Evolutionary conservation across 2,888 invertebrate species (phyloP).

Genomic region (Trachelus tabidus): DNA sequence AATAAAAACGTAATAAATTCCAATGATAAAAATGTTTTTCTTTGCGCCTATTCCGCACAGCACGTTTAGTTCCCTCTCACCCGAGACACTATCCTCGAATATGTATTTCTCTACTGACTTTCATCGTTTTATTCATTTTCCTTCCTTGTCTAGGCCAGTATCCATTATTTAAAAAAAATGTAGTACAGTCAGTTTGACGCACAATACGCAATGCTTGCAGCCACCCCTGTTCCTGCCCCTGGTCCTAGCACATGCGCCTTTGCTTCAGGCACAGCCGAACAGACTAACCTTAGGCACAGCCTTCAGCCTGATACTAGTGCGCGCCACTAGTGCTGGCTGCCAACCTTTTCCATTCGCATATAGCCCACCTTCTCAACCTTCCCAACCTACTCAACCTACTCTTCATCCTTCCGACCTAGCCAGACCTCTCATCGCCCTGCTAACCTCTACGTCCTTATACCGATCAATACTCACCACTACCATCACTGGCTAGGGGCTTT

Average conservation of each 20-base stretch:
- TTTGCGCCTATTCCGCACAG: background rate
- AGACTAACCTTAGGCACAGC: background rate
- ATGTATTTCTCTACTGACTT: background rate
- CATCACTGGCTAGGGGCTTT: constrained; percentile 14
- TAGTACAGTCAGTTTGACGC: background rate
- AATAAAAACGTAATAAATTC: background rate
- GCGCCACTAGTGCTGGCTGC: background rate
- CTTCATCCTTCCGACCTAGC: too few relatives aligned
- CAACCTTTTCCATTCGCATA: background rate
- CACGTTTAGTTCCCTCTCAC: background rate
- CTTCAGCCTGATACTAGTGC: background rate
- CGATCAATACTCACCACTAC: constrained; percentile 42
- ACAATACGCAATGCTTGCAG: background rate
- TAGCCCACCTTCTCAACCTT: too few relatives aligned
- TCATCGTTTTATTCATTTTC: background rate
- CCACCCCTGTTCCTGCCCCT: background rate
- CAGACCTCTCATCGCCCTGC: constrained; percentile 20
- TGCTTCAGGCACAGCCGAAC: background rate
- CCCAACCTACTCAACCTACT: too few relatives aligned
- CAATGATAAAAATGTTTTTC: background rate
- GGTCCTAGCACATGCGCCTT: background rate
- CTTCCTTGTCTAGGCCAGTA: background rate
- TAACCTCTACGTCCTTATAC: constrained; percentile 38
- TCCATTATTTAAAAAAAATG: background rate
- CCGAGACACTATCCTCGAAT: background rate